These are phyloP conservation scores for Trachymyrmex septentrionalis DNA, from an alignment of 1,140 invertebrate species.

Conservation along the genomic window DNA sequence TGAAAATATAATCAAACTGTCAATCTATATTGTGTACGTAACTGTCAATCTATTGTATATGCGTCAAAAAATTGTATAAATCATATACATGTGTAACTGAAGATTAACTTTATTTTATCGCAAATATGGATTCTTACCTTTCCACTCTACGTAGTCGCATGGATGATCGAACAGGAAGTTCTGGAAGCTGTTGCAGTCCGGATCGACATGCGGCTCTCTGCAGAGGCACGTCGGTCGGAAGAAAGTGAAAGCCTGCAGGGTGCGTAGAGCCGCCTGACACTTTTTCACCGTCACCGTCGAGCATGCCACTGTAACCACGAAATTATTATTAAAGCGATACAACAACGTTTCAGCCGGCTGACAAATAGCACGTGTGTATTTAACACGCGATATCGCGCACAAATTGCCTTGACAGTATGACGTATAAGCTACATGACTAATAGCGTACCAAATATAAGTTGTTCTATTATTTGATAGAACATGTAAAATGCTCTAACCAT, in stretches of 20 bases:
- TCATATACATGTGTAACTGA: background rate
- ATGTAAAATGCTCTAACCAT: background rate
- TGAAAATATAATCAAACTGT: background rate
- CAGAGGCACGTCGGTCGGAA: slow-evolving; percentile 97
- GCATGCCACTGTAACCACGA: slow-evolving; percentile 93
- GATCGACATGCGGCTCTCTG: slow-evolving; percentile 94
- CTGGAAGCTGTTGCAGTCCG: slow-evolving; percentile 96
- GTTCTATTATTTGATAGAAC: slow-evolving; percentile 12
- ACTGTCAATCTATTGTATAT: background rate
- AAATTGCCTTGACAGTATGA: slow-evolving; percentile 23
- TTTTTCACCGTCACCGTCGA: slow-evolving; percentile 96
- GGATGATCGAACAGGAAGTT: slow-evolving; percentile 97
- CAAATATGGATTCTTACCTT: slow-evolving; percentile 89
- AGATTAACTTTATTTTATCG: background rate
- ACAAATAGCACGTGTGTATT: slow-evolving; percentile 56
- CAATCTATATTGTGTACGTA: background rate
- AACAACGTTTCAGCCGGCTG: slow-evolving; percentile 15
- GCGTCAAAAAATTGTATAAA: background rate
- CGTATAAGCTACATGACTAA: background rate
- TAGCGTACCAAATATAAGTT: slow-evolving; percentile 24
- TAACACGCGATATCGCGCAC: slow-evolving; percentile 23
- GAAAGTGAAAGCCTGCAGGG: slow-evolving; percentile 95
- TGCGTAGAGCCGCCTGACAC: slow-evolving; percentile 95
- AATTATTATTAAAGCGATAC: slow-evolving; percentile 70
- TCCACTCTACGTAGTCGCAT: slow-evolving; percentile 93